Evolutionary conservation across 2,797 vertebrate genomes (phyloP), one percentile per base, ranked within the genome.

Genomic region (Paedocypris micromegethes): DNA sequence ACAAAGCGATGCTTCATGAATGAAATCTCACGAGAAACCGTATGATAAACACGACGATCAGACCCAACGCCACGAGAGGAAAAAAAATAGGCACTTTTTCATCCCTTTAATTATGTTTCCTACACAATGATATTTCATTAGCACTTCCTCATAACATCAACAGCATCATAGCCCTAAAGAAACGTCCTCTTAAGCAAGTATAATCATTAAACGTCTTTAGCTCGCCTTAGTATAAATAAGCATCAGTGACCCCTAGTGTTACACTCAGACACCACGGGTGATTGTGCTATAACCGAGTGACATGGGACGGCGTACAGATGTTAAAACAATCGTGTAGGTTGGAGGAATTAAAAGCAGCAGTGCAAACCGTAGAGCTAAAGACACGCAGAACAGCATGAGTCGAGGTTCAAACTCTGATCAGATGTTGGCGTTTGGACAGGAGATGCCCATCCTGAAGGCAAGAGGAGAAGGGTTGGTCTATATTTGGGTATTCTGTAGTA

Each of bases 61-160:
- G 61, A 45, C 40, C 55, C 39, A 65, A 59, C 45, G 44, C 53
- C 50, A 23, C 70, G 4, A 53, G 56, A 68, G 56, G 45, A 54
- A 49, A 63, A 75, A 78, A 69, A 6, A 66, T 61, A 85, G 84
- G 84, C 85, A 86, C 85, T 86, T 85, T 51, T 73, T 63, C 8
- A 69, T 47, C 3, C 52, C 69, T 62, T 57, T 23, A 23, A 23
- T 1, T 23, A 23, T 23, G 23, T 23, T 23, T 23, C 23, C 23
- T 23, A 23, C 23, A 23, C 23, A 23, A 23, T 23, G 23, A 44
- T 41, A 42, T 23, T 42, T 63, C 40, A 52, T 9, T 41, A 43
- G 9, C 48, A 51, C 58, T 61, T 47, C 5, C 39, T 38, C 41
- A 3, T 5, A 46, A 46, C 9, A 48, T 39, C 6, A 44, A 52